Base-by-base conservation (phyloP, 2,888 invertebrate genomes). In the Eilema depressum region DNA sequence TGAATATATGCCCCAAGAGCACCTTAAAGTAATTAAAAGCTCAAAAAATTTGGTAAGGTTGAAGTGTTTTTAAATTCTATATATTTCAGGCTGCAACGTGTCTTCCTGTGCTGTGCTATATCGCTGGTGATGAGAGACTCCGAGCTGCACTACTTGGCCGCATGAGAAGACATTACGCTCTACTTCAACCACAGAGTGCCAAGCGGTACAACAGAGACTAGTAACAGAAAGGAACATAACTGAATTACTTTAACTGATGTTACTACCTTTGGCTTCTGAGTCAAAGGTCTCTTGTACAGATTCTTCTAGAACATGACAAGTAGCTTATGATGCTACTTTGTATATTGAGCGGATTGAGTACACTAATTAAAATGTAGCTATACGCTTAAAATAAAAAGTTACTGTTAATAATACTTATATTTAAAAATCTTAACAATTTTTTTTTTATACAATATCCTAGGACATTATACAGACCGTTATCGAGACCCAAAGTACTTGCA, bases 71-170 rank as follows among this genome's bases (percentile, higher is more conserved):
- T n/a, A n/a, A 17, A 20, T 57, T 57, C 25, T 61, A 7, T 37
- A 63, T 20, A 25, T 89, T 89, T 61, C 83, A 96, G 96, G 95
- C 95, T 65, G 94, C 95, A 28, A 94, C 96, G 14, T 91, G 95
- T 76, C 84, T 96, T 67, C 96, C 96, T 57, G 93, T 96, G 63
- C 82, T 96, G 23, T 93, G 94, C 79, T 96, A 93, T 83, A 84
- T 96, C 69, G 89, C 91, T 7, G 89, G 89, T 25, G 95, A 96
- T 69, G 93, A 95, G 70, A 87, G 95, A 59, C 86, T 96, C 3
- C 89, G 96, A 20, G 95, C 95, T 41, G 95, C 96, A 20, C 85
- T 96, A 41, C 85, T 96, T 37, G 96, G 96, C n/a, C 91, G 95
- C 41, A 92, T 95, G 92, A 89, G 93, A 70, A 92, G 90, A 73